Conservation (phyloP, 2,888 invertebrate genomes). For the Phalera bucephala region DNA sequence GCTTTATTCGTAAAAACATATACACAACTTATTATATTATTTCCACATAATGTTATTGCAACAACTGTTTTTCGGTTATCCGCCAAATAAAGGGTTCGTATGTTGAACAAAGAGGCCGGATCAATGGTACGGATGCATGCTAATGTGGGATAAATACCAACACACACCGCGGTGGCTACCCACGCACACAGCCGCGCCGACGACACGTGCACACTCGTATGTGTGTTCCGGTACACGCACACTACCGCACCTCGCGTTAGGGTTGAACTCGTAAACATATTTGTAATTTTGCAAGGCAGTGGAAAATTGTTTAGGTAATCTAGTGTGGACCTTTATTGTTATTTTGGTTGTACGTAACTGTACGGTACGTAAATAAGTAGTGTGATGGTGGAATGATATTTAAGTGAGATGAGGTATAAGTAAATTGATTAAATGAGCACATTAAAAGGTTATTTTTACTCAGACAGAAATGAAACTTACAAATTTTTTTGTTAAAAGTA, state of each 20-base stretch:
- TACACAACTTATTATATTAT: slow-evolving; percentile 6
- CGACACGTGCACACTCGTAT: slow-evolving; percentile 8
- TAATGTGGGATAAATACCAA: slow-evolving; percentile 74
- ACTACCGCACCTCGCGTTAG: slow-evolving; percentile 25
- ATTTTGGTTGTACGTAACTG: too few relatives aligned
- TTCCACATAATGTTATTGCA: slow-evolving; percentile 32
- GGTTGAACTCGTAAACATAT: slow-evolving; percentile 26
- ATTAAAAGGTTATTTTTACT: too few relatives aligned
- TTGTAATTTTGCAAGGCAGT: slow-evolving; percentile 21
- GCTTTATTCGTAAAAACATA: not conserved
- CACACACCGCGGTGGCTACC: slow-evolving; percentile 50
- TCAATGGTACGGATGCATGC: slow-evolving; percentile 72
- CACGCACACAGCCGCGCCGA: slow-evolving; percentile 43
- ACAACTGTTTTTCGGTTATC: slow-evolving; percentile 39
- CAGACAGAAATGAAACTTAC: too few relatives aligned
- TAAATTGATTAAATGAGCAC: too few relatives aligned
- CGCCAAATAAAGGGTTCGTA: slow-evolving; percentile 48
- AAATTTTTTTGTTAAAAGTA: too few relatives aligned
- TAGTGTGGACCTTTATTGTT: too few relatives aligned
- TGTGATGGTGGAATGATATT: too few relatives aligned
- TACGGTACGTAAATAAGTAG: too few relatives aligned
- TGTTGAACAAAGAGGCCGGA: slow-evolving; percentile 64
- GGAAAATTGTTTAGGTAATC: too few relatives aligned
- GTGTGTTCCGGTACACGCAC: slow-evolving; percentile 17
- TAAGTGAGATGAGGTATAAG: too few relatives aligned